Conservation (phyloP, 1,140 invertebrate species). For the Coptotermes formosanus region DNA sequence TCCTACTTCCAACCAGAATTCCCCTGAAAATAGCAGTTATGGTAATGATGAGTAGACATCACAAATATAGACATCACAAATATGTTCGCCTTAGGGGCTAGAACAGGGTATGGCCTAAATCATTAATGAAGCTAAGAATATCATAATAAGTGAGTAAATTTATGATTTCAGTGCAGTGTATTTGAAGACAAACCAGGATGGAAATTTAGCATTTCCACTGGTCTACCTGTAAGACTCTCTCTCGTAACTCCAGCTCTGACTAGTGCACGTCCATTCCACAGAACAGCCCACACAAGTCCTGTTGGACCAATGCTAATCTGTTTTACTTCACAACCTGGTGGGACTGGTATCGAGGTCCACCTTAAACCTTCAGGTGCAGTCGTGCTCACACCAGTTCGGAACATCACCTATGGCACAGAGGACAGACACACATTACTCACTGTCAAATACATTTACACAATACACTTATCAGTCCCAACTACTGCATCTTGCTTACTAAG, state of each 20-base stretch:
- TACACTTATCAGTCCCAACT: neutral
- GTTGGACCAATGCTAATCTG: conserved; percentile 80
- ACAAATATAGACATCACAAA: too few species aligned
- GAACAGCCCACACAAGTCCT: conserved; percentile 80
- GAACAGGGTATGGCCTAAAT: too few species aligned
- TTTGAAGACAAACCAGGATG: neutral
- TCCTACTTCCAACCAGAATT: conserved; percentile 77
- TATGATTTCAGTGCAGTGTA: neutral
- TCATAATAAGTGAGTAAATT: neutral
- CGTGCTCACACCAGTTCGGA: conserved; percentile 72
- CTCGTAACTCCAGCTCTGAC: conserved; percentile 75
- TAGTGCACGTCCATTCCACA: conserved; percentile 76
- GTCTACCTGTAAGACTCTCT: conserved; percentile 65
- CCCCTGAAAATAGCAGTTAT: conserved; percentile 50
- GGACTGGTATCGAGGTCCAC: conserved; percentile 75
- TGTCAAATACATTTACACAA: neutral
- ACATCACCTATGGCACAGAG: conserved; percentile 65
- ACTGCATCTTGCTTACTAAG: too few species aligned
- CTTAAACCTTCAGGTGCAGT: conserved; percentile 79
- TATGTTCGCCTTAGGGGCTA: too few species aligned
- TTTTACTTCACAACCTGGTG: conserved; percentile 73
- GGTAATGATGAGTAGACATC: too few species aligned
- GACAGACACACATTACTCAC: too few species aligned
- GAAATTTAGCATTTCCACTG: neutral
- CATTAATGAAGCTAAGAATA: too few species aligned